These are phyloP conservation scores for Thecophora atra DNA, from an alignment of 2,888 invertebrate species.

Conservation along the genomic window DNA sequence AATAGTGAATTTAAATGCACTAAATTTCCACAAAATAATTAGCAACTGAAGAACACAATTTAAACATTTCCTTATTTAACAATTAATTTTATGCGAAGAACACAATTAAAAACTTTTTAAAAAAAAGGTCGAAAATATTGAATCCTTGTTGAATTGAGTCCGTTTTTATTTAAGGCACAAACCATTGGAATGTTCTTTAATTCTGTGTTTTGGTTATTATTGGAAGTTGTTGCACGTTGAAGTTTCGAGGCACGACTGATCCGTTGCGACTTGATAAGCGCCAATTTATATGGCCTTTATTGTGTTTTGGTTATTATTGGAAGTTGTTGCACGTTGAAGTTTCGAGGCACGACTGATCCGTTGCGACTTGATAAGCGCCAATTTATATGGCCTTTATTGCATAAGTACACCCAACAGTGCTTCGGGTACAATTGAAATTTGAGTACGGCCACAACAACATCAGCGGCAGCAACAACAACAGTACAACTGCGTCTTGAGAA, in stretches of 20 bases:
- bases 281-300: conserved; percentile 57
- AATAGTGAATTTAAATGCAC: no score
- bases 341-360: conserved; percentile 52
- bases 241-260: conserved; percentile 52
- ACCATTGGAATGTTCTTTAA: conserved; percentile 10
- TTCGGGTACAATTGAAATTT: no score
- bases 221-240: conserved; percentile 46
- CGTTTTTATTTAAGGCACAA: no score
- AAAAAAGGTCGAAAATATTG: no score
- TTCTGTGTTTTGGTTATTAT: no score
- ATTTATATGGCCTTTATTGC: conserved; percentile 58
- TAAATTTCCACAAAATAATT: no score
- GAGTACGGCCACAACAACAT: background rate
- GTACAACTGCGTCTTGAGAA: background rate
- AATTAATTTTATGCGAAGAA: no score
- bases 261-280: conserved; percentile 51
- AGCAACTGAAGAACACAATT: no score
- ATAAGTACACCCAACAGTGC: conserved; percentile 47
- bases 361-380: conserved; percentile 51
- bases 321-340: conserved; percentile 46
- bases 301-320: no score
- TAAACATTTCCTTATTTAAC: no score
- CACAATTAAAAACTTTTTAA: no score
- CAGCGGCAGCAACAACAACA: background rate
- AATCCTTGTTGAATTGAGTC: no score